A percentile compares a stretch with the other conserved stretches of the same genome.
Evolutionary conservation across 2,113 vertebrate species (phyloP).

Genomic region (Pseudorhombus dupliciocellatus): DNA sequence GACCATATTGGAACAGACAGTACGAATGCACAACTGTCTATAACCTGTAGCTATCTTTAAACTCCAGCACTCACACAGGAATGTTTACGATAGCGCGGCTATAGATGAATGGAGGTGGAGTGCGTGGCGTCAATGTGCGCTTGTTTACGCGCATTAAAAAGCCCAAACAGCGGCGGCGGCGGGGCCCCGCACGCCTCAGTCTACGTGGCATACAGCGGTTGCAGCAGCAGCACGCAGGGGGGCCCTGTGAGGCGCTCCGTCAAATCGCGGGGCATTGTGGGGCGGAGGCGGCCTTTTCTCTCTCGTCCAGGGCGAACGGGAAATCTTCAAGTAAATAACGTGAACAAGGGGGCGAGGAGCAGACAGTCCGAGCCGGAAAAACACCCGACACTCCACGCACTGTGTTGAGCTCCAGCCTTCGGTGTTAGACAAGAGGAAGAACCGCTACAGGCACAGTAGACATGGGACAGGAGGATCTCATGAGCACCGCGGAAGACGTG

Average conservation of each 20-base stretch:
- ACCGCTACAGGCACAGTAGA: conserved; percentile 4
- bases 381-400: not conserved
- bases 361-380: conserved; percentile 6
- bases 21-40: too few relatives aligned
- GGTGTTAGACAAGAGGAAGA: not conserved
- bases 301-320: conserved; percentile 51
- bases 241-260: conserved; percentile 38
- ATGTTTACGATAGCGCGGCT: too few relatives aligned
- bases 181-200: conserved; percentile 39
- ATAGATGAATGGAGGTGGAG: too few relatives aligned
- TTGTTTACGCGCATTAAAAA: conserved; percentile 25
- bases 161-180: conserved; percentile 5
- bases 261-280: conserved; percentile 83
- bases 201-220: conserved; percentile 81
- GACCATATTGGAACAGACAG: too few relatives aligned
- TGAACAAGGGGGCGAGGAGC: conserved; percentile 35
- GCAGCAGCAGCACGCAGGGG: conserved; percentile 60
- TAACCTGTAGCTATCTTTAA: too few relatives aligned
- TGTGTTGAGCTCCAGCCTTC: conserved; percentile 23
- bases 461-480: conserved; percentile 84
- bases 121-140: not conserved
- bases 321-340: conserved; percentile 69
- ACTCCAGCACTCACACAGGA: too few relatives aligned
- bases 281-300: conserved; percentile 82
- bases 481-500: conserved; percentile 85